phyloP scores from a whole-genome alignment of 2,113 vertebrate species.

The Regulus satrapa region DNA sequence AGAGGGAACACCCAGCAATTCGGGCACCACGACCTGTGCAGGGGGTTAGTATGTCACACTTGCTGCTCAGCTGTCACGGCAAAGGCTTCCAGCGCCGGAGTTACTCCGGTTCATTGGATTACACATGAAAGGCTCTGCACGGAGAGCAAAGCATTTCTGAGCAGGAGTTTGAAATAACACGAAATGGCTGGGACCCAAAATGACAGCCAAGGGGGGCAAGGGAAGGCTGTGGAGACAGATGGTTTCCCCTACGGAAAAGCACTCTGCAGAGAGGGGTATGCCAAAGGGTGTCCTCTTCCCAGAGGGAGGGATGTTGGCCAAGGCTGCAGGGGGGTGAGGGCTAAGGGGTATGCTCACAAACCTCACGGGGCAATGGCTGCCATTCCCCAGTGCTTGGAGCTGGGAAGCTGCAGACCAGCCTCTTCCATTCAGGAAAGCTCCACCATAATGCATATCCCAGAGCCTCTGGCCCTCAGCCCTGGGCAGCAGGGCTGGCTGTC shows the following conservation, averaged over 20 bases:
- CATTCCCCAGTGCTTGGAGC: background rate
- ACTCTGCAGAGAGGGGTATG: background rate
- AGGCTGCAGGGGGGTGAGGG: background rate
- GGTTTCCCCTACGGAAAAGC: background rate
- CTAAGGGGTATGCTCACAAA: background rate
- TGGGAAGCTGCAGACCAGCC: background rate
- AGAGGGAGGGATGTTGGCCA: background rate
- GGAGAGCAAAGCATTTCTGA: conserved; percentile 64
- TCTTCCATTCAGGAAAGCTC: background rate
- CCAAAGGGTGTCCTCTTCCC: background rate
- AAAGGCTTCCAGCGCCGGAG: background rate
- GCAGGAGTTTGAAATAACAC: conserved; percentile 62
- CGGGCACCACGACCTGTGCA: background rate
- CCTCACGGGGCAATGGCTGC: background rate
- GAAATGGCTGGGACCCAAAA: conserved; percentile 36
- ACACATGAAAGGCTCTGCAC: conserved; percentile 60
- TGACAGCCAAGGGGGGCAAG: background rate
- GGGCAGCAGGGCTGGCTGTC: background rate
- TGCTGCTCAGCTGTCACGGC: conserved; percentile 57
- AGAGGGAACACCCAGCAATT: background rate
- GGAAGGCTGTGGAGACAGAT: background rate
- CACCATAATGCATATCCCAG: background rate
- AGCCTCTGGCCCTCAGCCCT: background rate
- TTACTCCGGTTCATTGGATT: conserved; percentile 58
- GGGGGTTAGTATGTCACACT: conserved; percentile 49